phyloP scores from a whole-genome alignment of 2,113 vertebrate genomes.

The Vombatus ursinus region DNA sequence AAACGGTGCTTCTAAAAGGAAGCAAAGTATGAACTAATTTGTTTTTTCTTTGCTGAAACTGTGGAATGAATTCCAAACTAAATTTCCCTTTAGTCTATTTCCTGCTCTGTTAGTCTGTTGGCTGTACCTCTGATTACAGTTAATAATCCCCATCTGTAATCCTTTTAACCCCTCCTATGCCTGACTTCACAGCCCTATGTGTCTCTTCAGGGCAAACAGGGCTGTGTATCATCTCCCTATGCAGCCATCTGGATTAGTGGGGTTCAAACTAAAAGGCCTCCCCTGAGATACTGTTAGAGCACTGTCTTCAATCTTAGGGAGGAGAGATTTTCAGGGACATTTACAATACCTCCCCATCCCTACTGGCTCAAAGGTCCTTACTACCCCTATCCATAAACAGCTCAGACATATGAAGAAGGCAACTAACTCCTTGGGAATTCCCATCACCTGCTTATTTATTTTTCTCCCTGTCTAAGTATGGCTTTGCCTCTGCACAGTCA shows the following conservation, averaged over 20 bases:
- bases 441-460: slow-evolving; percentile 46
- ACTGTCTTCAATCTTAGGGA: background rate
- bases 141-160: slow-evolving; percentile 36
- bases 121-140: background rate
- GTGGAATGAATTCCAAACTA: slow-evolving; percentile 17
- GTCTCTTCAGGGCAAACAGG: slow-evolving; percentile 27
- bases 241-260: slow-evolving; percentile 33
- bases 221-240: slow-evolving; percentile 35
- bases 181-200: background rate
- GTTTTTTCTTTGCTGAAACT: background rate
- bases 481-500: slow-evolving; percentile 57
- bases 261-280: slow-evolving; percentile 35
- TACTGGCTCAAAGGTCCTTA: background rate
- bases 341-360: background rate
- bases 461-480: slow-evolving; percentile 62
- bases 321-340: background rate
- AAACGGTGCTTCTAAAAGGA: background rate
- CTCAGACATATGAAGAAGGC: background rate
- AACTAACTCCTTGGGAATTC: slow-evolving; percentile 25
- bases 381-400: slow-evolving; percentile 8
- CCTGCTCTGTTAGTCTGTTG: background rate
- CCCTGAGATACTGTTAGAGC: slow-evolving; percentile 29
- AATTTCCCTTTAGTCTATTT: background rate
- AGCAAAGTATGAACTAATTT: background rate
- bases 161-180: slow-evolving; percentile 36